These are phyloP conservation scores for Callipepla californica DNA, from an alignment of 2,113 vertebrate species.

Conservation along the genomic window DNA sequence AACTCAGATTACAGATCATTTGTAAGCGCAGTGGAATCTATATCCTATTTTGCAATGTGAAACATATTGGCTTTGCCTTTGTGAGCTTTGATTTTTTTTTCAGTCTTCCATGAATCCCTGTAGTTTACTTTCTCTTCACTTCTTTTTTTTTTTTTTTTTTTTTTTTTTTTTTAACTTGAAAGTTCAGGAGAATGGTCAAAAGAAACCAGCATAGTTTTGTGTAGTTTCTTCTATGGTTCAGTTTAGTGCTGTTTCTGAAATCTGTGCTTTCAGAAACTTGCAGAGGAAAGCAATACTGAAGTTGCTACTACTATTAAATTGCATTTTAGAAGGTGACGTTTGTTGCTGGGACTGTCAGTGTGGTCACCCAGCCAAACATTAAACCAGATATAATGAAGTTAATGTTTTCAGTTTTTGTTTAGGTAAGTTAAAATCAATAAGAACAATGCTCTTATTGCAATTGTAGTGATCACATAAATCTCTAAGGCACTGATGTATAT, in stretches of 20 bases:
- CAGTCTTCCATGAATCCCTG: background rate
- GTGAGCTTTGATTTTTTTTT: background rate
- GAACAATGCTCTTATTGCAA: conserved; percentile 46
- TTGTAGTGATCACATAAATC: conserved; percentile 22
- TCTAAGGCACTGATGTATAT: background rate
- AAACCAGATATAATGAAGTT: background rate
- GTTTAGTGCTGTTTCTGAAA: background rate
- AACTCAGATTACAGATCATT: background rate
- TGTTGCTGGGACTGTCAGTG: background rate
- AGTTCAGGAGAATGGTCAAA: background rate
- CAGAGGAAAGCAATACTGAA: background rate
- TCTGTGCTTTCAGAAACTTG: background rate
- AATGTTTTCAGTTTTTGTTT: conserved; percentile 2
- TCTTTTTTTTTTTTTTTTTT: fast-evolving
- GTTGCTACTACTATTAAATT: background rate
- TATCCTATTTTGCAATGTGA: background rate
- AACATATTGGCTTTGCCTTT: background rate
- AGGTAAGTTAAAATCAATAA: conserved; percentile 36
- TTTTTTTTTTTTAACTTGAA: fast-evolving
- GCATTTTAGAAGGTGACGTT: background rate
- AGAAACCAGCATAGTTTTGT: background rate
- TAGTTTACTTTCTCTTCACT: fast-evolving
- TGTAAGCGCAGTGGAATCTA: background rate
- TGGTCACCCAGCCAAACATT: background rate
- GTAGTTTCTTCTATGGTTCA: background rate